Base-by-base conservation (phyloP, 2,888 invertebrate genomes). In the Formica aserva region DNA sequence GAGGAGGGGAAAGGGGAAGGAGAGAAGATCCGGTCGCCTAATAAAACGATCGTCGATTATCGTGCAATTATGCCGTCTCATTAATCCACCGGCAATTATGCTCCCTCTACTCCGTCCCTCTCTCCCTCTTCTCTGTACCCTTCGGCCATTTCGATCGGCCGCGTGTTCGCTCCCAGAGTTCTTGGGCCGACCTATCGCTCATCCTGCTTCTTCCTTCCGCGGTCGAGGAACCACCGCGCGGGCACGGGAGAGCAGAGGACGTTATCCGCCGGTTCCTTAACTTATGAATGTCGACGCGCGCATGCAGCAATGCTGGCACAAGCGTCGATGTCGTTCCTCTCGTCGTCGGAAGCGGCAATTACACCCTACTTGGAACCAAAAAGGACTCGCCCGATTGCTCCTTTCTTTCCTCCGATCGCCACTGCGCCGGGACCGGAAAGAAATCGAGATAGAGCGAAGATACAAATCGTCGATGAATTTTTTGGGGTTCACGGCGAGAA, bases 61-160 rank as follows among this genome's bases (percentile, higher is more conserved):
- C 93, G 93, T 93, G 94, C 93, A 94, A 94, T 94, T 94, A 94
- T 94, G 93, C 93, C 94, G 94, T 94, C 94, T 94, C 94, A 94
- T 94, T 94, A 94, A 94, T 94, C 94, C 94, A 92, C 87, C 90
- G 88, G 92, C 93, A 94, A 94, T 94, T 94, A 94, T 92, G 86
- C 88, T 84, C 85, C 86, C 81, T 75, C 52, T 74, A 45, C 69
- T 55, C 22, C 13, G n/a, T 11, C 55, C 3, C 55, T 22, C 9
- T 55, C 82, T 77, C 60, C 41, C 72, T n/a, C 45, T 67, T 72
- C 52, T 52, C 62, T 38, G 66, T 67, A 48, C 69, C 48, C 74
- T 48, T 65, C 63, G 48, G n/a, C 65, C 87, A 62, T 75, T 87
- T 80, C 83, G 76, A 66, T 76, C 52, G 32, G 60, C 65, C 52